A percentile compares a stretch with the other conserved stretches of the same genome.
Evolutionary conservation across 2,113 vertebrate species (phyloP).

Genomic region (Scomber colias): DNA sequence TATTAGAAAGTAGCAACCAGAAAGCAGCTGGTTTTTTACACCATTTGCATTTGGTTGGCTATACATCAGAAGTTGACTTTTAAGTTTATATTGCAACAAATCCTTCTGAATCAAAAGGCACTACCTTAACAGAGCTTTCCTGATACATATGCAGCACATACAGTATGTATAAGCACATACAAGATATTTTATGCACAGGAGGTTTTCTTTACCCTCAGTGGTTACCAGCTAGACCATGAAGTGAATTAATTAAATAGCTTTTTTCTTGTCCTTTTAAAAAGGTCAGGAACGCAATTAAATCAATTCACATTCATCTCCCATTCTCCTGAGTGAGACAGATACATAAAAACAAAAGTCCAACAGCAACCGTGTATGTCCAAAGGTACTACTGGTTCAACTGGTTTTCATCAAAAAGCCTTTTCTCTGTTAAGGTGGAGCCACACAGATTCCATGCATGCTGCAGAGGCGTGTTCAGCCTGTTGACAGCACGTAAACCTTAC

Average conservation of each 20-base stretch:
- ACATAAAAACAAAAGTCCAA: conserved; percentile 26
- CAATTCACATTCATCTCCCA: conserved; percentile 35
- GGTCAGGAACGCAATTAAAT: conserved; percentile 67
- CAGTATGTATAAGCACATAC: not conserved
- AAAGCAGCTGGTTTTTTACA: too few relatives aligned
- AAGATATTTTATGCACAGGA: conserved; percentile 34
- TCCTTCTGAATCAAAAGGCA: not conserved
- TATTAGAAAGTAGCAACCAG: too few relatives aligned
- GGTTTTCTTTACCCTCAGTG: not conserved
- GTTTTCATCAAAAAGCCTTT: conserved; percentile 46
- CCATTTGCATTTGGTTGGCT: too few relatives aligned
- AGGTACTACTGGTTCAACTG: conserved; percentile 59
- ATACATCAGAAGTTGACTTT: too few relatives aligned
- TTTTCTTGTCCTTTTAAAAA: conserved; percentile 57
- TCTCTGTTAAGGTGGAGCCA: not conserved
- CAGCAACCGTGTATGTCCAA: conserved; percentile 6
- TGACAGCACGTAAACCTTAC: conserved; percentile 38
- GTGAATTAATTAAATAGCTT: conserved; percentile 44
- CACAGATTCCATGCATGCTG: conserved; percentile 57
- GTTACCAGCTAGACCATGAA: conserved; percentile 40
- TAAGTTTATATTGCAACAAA: too few relatives aligned
- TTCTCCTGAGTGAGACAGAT: conserved; percentile 17
- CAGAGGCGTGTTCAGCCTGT: conserved; percentile 48
- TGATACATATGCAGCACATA: not conserved
- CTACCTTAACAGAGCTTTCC: conserved; percentile 2